Evolutionary conservation across 2,888 invertebrate genomes (phyloP).

Genomic region (Harpalus rufipes): DNA sequence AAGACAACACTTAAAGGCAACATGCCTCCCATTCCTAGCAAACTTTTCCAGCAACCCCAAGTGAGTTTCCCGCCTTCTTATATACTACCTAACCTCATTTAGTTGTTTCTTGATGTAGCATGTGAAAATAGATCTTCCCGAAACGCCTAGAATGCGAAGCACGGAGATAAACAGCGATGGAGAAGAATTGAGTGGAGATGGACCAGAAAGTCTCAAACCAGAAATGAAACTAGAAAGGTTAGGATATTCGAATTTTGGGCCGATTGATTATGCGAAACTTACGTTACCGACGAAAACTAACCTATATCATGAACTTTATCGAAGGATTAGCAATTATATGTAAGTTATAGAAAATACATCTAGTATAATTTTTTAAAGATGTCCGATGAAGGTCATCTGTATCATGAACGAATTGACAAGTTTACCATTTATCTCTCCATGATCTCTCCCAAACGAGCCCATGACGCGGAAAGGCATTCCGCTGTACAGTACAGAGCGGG

Average conservation of each 20-base stretch:
- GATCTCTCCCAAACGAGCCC: no score
- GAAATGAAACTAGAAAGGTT: slow-evolving; percentile 79
- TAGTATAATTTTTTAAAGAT: neutral
- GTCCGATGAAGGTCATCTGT: no score
- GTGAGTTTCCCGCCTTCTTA: neutral
- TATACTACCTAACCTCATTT: neutral
- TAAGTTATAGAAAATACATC: slow-evolving; percentile 74
- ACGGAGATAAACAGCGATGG: slow-evolving; percentile 11
- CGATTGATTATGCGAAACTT: slow-evolving; percentile 83
- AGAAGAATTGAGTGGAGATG: slow-evolving; percentile 45
- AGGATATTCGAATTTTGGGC: slow-evolving; percentile 80
- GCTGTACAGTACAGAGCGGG: no score
- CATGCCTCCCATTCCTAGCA: slow-evolving; percentile 52
- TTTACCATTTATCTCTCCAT: no score
- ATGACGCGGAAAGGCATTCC: no score
- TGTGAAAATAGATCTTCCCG: slow-evolving; percentile 14
- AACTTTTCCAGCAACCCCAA: slow-evolving; percentile 49
- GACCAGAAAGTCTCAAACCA: slow-evolving; percentile 75
- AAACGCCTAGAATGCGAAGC: slow-evolving; percentile 46
- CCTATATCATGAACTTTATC: slow-evolving; percentile 82
- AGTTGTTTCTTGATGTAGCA: neutral
- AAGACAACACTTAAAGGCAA: slow-evolving; percentile 69
- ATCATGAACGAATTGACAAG: no score
- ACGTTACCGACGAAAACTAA: slow-evolving; percentile 84
- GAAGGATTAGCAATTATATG: slow-evolving; percentile 84